Evolutionary conservation across 2,113 vertebrate genomes (phyloP).

Genomic region (Datnioides undecimradiatus): DNA sequence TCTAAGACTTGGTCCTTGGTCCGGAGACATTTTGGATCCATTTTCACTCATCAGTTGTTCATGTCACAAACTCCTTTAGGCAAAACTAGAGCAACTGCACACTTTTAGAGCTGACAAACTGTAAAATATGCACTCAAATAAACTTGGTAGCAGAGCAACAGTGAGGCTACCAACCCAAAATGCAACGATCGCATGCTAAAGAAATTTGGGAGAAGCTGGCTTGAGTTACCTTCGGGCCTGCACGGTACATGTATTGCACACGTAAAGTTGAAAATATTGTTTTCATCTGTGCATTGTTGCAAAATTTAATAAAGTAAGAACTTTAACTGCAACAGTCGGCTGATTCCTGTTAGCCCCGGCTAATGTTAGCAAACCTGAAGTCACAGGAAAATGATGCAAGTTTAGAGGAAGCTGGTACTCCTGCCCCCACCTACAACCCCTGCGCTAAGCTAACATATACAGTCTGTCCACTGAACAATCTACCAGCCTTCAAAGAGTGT

Average conservation of each 20-base stretch:
- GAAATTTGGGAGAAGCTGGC: too few species aligned
- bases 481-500: neutral
- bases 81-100: neutral
- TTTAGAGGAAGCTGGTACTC: fast-evolving
- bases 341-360: neutral
- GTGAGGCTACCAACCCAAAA: neutral
- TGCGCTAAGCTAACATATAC: neutral
- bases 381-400: too few species aligned
- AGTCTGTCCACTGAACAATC: neutral
- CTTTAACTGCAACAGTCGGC: too few species aligned
- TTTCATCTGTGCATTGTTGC: too few species aligned
- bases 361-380: neutral
- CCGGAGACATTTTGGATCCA: too few species aligned
- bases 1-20: too few species aligned
- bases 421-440: neutral
- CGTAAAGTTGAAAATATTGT: neutral
- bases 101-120: neutral
- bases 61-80: neutral
- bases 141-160: neutral
- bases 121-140: neutral
- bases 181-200: neutral
- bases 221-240: too few species aligned
- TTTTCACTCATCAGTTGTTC: neutral
- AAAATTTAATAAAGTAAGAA: too few species aligned
- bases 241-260: too few species aligned